Percentiles rank a stretch among this genome's conserved stretches.
Conservation (phyloP, 92 coral and sea anemone genomes). For the Umimayanthus kanabou region DNA sequence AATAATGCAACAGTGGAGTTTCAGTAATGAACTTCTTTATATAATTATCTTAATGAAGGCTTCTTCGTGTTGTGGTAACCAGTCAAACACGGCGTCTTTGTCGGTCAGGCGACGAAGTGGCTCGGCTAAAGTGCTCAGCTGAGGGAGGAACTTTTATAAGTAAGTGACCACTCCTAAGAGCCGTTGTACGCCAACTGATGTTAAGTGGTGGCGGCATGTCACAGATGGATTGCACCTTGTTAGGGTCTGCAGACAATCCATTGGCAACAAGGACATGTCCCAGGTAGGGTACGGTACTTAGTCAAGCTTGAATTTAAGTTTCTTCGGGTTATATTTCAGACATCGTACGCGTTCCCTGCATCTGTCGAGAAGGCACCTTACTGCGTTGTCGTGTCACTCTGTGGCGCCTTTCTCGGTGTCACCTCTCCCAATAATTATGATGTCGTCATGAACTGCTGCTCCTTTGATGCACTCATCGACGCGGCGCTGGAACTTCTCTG, state of each 20-base stretch:
- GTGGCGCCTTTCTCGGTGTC: no score
- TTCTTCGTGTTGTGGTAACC: constrained; percentile 20
- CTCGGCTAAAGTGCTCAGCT: constrained; percentile 3
- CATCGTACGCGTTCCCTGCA: no score
- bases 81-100: constrained; percentile 12
- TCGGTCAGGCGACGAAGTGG: constrained; percentile 32
- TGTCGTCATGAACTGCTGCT: no score
- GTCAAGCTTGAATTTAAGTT: constrained; percentile 43
- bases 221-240: constrained; percentile 13
- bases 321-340: constrained; percentile 34
- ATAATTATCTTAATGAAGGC: not conserved
- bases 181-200: constrained; percentile 46
- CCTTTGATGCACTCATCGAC: no score
- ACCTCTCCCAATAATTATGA: no score
- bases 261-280: constrained; percentile 55
- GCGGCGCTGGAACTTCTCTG: no score
- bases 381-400: no score
- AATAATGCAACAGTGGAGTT: no score
- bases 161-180: constrained; percentile 48
- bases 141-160: not conserved
- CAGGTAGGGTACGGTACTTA: constrained; percentile 17
- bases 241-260: constrained; percentile 52
- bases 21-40: not conserved
- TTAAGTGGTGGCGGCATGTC: constrained; percentile 55
- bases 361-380: no score